These are phyloP conservation scores for Microtus richardsoni DNA, from an alignment of 2,113 vertebrate species.

Conservation along the genomic window DNA sequence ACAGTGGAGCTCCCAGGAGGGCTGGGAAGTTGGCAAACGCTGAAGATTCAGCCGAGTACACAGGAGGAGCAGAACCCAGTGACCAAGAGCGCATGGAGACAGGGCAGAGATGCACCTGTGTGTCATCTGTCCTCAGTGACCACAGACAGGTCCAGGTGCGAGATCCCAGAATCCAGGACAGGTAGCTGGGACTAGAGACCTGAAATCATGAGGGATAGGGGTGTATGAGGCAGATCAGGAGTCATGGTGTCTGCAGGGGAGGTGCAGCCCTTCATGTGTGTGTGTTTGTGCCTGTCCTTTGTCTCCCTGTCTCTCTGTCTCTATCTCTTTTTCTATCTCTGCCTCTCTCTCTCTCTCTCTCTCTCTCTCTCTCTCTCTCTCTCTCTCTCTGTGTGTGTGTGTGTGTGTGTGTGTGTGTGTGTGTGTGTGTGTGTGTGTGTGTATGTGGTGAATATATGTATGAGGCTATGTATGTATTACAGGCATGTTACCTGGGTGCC, in stretches of 20 bases:
- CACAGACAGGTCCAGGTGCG: fast-evolving
- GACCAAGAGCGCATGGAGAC: fast-evolving
- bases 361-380: fast-evolving
- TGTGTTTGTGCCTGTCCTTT: background rate
- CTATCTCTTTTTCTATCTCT: fast-evolving
- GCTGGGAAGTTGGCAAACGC: background rate
- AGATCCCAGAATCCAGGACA: background rate
- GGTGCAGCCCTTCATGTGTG: background rate
- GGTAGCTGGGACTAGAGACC: fast-evolving
- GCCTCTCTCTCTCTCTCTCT: background rate
- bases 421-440: background rate
- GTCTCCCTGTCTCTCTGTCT: background rate
- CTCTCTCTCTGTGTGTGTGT: background rate
- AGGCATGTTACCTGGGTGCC: background rate
- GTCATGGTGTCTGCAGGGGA: no score
- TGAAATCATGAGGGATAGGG: fast-evolving
- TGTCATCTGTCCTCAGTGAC: background rate
- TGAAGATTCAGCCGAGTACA: fast-evolving
- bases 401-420: no score
- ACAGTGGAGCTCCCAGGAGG: background rate
- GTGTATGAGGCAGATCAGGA: background rate
- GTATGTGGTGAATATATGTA: background rate
- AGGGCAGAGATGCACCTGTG: fast-evolving
- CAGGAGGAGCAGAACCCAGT: fast-evolving
- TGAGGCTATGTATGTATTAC: background rate